Evolutionary conservation across 2,113 vertebrate genomes (phyloP).

Genomic region (Oplegnathus fasciatus): DNA sequence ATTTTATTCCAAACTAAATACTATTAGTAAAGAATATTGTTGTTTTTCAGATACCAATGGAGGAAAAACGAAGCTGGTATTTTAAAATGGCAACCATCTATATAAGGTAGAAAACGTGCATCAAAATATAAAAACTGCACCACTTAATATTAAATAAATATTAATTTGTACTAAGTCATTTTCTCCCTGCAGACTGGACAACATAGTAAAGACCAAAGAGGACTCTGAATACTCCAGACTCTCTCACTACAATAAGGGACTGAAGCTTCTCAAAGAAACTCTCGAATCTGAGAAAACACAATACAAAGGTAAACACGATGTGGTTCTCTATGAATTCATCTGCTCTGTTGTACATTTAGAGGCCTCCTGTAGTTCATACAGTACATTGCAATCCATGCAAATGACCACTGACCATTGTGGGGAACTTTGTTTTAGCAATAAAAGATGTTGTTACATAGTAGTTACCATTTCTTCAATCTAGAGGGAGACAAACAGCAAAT

Average conservation of each 20-base stretch:
- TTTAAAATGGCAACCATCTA: constrained; percentile 92
- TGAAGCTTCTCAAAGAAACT: constrained; percentile 86
- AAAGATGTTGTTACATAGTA: not conserved
- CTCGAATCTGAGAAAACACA: constrained; percentile 83
- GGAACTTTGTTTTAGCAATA: not conserved
- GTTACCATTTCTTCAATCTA: not conserved
- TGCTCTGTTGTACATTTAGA: not conserved
- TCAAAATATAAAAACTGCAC: not conserved
- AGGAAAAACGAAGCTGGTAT: constrained; percentile 91
- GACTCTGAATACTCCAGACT: constrained; percentile 85
- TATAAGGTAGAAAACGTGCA: constrained; percentile 83
- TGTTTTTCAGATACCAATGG: constrained; percentile 85
- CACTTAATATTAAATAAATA: not conserved
- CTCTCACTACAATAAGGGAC: constrained; percentile 85
- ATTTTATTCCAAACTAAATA: not conserved
- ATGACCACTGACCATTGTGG: not conserved
- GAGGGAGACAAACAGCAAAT: not conserved
- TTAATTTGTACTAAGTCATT: not conserved
- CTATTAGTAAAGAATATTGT: not conserved
- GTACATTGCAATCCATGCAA: not conserved
- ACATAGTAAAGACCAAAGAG: constrained; percentile 84
- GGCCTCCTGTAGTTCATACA: not conserved
- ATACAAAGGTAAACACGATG: constrained; percentile 81
- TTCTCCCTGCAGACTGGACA: constrained; percentile 82
- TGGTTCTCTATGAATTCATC: not conserved